Base-by-base conservation (phyloP, 2,888 invertebrate genomes). In the Calameuta pallipes region DNA sequence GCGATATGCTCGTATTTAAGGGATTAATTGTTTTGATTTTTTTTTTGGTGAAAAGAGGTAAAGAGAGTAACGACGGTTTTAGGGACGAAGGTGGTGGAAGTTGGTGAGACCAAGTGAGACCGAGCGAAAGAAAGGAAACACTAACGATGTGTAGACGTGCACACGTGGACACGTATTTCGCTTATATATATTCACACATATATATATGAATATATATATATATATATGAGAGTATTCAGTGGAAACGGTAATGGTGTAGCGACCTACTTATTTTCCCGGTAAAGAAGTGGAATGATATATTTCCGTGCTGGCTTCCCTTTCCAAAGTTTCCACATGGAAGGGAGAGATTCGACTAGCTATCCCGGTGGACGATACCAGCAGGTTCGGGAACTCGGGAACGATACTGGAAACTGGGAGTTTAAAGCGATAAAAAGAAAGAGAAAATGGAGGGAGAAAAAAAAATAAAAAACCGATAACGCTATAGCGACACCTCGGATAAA, bases 211-310 rank as follows among this genome's bases (percentile, higher is more conserved):
- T 33, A 33, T 30, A 33, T 30, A 70, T 70, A 70, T 31, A 31
- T 33, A 11, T 70, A 71, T 37, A 69, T 73, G 11, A 6, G 78
- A 76, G 80, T 76, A 83, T 82, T 80, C 83, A 81, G 82, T 81
- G 78, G 82, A 79, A 80, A 83, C 82, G 85, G 86, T 85, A 87
- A 87, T 84, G 82, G 82, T 71, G 76, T 79, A 78, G 73, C 78
- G 85, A 86, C 84, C 85, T 82, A 86, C 83, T 85, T 84, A 82
- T 80, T 75, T 82, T 75, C 79, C 80, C 75, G 75, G 15, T 75
- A 79, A 82, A 83, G 80, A 82, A 80, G 76, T 76, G 75, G 80
- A 80, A 82, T 80, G 82, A 83, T 85, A 82, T 84, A 84, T 83
- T 82, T 82, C 78, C 71, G 33, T 56, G 31, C 31, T 34, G 71